These are phyloP conservation scores for Perizoma affinitatum DNA, from an alignment of 2,888 invertebrate species.

Conservation along the genomic window DNA sequence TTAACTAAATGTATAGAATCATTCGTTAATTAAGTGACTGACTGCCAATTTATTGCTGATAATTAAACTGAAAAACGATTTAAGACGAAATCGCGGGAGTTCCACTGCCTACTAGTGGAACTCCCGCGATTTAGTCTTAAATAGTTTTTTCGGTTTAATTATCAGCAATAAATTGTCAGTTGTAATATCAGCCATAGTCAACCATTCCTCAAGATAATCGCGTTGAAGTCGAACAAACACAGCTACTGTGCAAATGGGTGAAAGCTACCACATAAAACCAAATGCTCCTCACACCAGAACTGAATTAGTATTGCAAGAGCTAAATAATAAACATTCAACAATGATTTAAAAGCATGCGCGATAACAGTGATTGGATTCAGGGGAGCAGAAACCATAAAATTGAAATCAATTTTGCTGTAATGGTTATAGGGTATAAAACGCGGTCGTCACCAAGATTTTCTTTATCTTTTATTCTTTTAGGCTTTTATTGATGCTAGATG, in stretches of 20 bases:
- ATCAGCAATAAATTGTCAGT: too few relatives aligned
- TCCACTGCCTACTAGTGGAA: too few relatives aligned
- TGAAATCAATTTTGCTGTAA: constrained; percentile 82
- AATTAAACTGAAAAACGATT: too few relatives aligned
- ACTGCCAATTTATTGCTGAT: too few relatives aligned
- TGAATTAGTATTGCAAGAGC: constrained; percentile 37
- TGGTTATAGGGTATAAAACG: constrained; percentile 79
- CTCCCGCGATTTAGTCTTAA: too few relatives aligned
- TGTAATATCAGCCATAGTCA: too few relatives aligned
- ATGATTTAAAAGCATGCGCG: constrained; percentile 78
- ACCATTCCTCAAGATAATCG: too few relatives aligned
- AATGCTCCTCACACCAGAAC: constrained; percentile 14
- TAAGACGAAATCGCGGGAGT: too few relatives aligned
- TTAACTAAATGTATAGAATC: too few relatives aligned
- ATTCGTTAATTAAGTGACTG: too few relatives aligned
- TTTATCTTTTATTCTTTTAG: constrained; percentile 53
- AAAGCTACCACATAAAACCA: constrained; percentile 7
- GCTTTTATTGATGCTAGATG: constrained; percentile 18
- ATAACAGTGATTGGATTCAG: constrained; percentile 83
- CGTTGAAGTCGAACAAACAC: too few relatives aligned
- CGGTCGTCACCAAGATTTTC: constrained; percentile 62
- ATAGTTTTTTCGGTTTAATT: too few relatives aligned
- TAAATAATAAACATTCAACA: constrained; percentile 68
- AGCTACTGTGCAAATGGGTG: not conserved
- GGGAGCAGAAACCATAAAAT: constrained; percentile 82